Conservation (phyloP, 2,888 invertebrate genomes). For the Papilio gigon region DNA sequence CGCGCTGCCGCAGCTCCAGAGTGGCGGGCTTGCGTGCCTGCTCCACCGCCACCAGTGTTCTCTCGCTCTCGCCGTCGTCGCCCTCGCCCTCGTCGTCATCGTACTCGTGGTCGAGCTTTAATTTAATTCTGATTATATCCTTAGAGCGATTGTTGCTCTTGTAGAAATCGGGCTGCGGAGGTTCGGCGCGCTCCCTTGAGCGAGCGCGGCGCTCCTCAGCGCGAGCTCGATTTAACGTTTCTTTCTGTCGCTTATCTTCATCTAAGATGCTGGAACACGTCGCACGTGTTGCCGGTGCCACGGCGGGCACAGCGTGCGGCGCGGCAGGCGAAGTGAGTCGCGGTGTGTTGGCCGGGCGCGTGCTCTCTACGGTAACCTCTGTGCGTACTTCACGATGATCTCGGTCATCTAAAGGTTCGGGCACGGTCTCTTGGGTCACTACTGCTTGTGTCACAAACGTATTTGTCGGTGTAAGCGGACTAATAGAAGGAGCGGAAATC, state of each 20-base stretch:
- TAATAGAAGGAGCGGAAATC: conserved; percentile 36
- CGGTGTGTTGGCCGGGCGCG: conserved; percentile 46
- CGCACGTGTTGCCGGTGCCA: conserved; percentile 35
- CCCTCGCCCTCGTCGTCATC: conserved; percentile 79
- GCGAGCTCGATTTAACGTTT: conserved; percentile 60
- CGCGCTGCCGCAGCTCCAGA: conserved; percentile 75
- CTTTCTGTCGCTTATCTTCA: conserved; percentile 65
- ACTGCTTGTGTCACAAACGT: conserved; percentile 32
- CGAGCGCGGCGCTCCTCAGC: conserved; percentile 64
- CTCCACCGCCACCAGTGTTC: conserved; percentile 52
- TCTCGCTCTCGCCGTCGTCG: conserved; percentile 54
- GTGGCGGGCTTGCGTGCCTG: conserved; percentile 83
- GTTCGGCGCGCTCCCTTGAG: conserved; percentile 65
- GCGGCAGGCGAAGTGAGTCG: conserved; percentile 47
- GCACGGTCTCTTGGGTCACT: conserved; percentile 4
- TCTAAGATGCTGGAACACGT: conserved; percentile 47
- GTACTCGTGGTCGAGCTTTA: conserved; percentile 89
- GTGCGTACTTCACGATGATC: conserved; percentile 69
- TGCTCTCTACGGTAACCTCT: conserved; percentile 66
- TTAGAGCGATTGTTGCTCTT: conserved; percentile 64
- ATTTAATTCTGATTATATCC: conserved; percentile 83
- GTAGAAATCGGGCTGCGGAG: conserved; percentile 60
- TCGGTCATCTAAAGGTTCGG: conserved; percentile 57
- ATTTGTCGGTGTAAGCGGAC: conserved; percentile 36
- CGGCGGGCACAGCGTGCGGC: conserved; percentile 36